These are phyloP conservation scores for Anoplopoma fimbria DNA, from an alignment of 2,113 vertebrate species.

Conservation along the genomic window DNA sequence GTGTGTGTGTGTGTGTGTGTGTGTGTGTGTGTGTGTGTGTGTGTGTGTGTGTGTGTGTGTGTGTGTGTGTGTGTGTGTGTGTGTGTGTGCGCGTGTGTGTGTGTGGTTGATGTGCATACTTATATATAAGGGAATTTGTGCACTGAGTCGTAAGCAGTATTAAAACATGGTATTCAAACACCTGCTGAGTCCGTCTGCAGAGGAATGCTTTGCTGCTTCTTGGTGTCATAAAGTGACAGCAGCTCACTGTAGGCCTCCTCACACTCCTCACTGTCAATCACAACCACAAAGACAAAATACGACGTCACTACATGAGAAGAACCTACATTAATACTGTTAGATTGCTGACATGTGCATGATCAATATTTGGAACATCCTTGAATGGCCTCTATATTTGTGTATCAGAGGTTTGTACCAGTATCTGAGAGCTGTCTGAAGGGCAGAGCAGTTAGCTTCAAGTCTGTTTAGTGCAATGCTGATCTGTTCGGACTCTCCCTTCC, in stretches of 20 bases:
- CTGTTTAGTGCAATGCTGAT: constrained; percentile 85
- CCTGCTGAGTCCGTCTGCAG: constrained; percentile 68
- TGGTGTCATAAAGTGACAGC: constrained; percentile 76
- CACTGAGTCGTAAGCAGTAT: neutral
- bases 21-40: constrained; percentile 25
- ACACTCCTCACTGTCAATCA: constrained; percentile 86
- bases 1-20: constrained; percentile 1
- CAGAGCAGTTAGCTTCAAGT: constrained; percentile 86
- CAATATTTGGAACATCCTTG: constrained; percentile 7
- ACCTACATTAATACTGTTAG: neutral
- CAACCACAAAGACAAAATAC: constrained; percentile 45
- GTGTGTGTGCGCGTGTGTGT: constrained; percentile 21
- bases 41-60: constrained; percentile 11
- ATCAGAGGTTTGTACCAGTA: constrained; percentile 84
- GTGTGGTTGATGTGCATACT: neutral
- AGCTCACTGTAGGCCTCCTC: constrained; percentile 86
- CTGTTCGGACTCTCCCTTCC: constrained; percentile 85
- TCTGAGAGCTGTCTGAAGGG: constrained; percentile 86
- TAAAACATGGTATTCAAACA: constrained; percentile 49
- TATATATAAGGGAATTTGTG: too few relatives aligned
- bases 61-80: neutral
- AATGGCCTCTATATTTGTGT: constrained; percentile 10
- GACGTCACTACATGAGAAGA: constrained; percentile 19
- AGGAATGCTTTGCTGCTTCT: constrained; percentile 63
- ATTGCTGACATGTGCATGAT: neutral